A percentile compares a stretch with the other conserved stretches of the same genome.
These are phyloP conservation scores for Lepidocolaptes lacrymiger DNA, from an alignment of 2,797 vertebrate species.

Conservation along the genomic window DNA sequence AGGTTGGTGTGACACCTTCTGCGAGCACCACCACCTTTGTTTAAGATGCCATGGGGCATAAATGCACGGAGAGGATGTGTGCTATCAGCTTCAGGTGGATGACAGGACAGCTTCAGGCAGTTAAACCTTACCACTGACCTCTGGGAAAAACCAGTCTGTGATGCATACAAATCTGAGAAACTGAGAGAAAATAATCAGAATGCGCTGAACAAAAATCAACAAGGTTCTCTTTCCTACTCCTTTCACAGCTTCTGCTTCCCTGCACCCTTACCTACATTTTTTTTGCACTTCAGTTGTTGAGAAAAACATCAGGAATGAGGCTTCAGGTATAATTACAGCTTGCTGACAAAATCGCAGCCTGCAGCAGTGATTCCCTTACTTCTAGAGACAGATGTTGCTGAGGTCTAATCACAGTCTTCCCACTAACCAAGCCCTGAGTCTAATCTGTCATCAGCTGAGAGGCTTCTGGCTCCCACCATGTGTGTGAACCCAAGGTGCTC, in stretches of 20 bases:
- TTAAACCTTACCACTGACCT: not conserved
- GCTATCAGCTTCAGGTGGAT: not conserved
- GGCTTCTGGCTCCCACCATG: not conserved
- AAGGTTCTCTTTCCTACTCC: not conserved
- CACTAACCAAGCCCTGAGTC: slow-evolving; percentile 29
- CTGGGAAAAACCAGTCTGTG: not conserved
- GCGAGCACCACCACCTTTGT: not conserved
- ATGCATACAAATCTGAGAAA: not conserved
- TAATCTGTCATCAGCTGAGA: slow-evolving; percentile 58
- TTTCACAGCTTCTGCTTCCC: not conserved
- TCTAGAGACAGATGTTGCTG: slow-evolving; percentile 44
- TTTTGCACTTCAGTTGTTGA: not conserved
- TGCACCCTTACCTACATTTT: not conserved
- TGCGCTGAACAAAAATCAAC: not conserved
- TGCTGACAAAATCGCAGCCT: slow-evolving; percentile 33
- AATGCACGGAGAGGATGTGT: not conserved
- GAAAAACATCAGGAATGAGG: slow-evolving; percentile 37
- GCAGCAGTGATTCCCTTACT: slow-evolving; percentile 44
- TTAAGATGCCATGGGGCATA: not conserved
- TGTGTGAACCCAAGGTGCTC: not conserved
- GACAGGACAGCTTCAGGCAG: not conserved
- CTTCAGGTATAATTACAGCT: slow-evolving; percentile 41
- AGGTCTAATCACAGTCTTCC: slow-evolving; percentile 43
- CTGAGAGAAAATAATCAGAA: not conserved
- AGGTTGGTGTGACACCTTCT: not conserved